Conservation (phyloP, 2,113 vertebrate species). For the Tenebrosternarchus preto region DNA sequence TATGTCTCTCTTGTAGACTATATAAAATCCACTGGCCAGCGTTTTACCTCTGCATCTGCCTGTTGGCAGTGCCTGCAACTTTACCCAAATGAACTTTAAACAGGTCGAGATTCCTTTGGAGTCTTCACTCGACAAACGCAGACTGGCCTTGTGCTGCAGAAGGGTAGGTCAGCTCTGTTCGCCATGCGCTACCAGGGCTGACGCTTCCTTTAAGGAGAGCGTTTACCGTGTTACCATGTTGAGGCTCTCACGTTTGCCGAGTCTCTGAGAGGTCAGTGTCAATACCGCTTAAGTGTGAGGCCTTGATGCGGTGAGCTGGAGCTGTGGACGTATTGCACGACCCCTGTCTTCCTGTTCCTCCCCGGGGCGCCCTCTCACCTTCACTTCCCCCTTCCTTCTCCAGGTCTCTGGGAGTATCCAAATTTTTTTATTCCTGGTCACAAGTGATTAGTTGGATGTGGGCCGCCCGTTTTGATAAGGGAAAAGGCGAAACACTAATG, state of each 20-base stretch:
- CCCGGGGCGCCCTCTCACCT: constrained; percentile 36
- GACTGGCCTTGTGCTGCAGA: constrained; percentile 70
- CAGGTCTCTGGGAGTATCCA: constrained; percentile 50
- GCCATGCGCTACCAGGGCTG: neutral
- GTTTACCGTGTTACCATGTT: constrained; percentile 73
- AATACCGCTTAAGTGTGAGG: constrained; percentile 74
- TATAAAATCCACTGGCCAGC: neutral
- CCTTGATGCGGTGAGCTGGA: constrained; percentile 69
- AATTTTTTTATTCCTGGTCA: constrained; percentile 63
- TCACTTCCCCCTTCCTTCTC: constrained; percentile 15
- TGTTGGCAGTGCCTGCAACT: neutral
- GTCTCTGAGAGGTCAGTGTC: constrained; percentile 78
- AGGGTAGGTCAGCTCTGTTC: constrained; percentile 57
- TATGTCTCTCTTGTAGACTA: constrained; percentile 1
- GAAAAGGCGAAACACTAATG: constrained; percentile 51
- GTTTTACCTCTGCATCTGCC: constrained; percentile 6
- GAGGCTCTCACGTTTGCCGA: constrained; percentile 74
- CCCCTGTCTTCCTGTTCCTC: constrained; percentile 56
- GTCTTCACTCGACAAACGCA: neutral
- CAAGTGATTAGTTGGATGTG: constrained; percentile 60
- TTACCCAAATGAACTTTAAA: constrained; percentile 6
- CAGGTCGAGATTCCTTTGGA: neutral
- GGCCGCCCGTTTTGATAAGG: constrained; percentile 58
- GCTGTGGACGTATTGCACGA: constrained; percentile 63
- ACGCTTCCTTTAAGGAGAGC: constrained; percentile 63